Evolutionary conservation across 2,797 vertebrate species (phyloP).

Genomic region (Acanthis flammea): DNA sequence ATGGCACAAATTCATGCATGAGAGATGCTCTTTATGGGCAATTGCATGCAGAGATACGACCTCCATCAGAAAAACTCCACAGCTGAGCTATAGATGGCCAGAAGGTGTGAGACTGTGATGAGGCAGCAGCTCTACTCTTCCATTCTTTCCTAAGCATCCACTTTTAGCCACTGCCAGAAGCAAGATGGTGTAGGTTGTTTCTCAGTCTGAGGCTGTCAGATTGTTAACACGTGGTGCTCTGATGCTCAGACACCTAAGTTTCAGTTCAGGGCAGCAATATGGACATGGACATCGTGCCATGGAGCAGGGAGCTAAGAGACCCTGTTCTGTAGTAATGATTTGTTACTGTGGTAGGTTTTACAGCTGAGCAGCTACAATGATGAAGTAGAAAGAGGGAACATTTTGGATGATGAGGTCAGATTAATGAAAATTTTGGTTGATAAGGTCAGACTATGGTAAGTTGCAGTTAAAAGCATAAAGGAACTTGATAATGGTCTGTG

Average conservation of each 20-base stretch:
- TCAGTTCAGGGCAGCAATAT: neutral
- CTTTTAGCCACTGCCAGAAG: neutral
- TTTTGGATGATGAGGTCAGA: neutral
- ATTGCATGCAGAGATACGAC: neutral
- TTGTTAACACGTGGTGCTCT: neutral
- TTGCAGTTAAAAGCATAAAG: neutral
- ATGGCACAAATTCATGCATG: neutral
- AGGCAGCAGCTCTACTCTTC: neutral
- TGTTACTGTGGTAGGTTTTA: neutral
- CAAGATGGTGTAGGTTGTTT: neutral
- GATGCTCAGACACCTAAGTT: neutral
- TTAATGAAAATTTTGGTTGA: neutral
- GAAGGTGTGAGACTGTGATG: neutral
- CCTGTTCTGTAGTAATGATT: neutral
- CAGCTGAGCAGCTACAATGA: neutral
- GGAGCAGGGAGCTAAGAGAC: neutral
- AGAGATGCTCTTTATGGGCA: neutral
- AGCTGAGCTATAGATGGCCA: neutral
- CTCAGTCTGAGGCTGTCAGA: neutral
- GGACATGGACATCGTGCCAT: rapidly evolving
- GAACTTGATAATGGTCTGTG: neutral
- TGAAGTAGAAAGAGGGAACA: neutral
- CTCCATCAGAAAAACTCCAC: neutral
- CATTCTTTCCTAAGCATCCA: neutral
- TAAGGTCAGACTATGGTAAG: neutral